A percentile compares a stretch with the other conserved stretches of the same genome.
Conservation (phyloP, 2,113 vertebrate species). For the Aspidoscelis tigris region DNA sequence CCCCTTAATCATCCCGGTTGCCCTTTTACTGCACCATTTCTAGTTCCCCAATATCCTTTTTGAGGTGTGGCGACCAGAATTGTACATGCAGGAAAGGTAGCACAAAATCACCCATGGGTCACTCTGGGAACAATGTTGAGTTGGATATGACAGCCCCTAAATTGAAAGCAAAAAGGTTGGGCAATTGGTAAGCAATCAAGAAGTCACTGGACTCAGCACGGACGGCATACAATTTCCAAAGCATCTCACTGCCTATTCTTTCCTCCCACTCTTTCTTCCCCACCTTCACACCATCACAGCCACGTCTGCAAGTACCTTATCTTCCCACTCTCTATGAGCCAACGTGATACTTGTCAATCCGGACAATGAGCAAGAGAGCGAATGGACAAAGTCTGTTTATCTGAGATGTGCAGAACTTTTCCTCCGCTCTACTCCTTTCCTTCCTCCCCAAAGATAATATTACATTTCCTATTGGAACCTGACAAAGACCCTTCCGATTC, state of each 20-base stretch:
- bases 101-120: no score
- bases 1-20: no score
- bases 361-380: constrained; percentile 23
- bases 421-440: constrained; percentile 18
- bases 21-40: no score
- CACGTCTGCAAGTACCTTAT: constrained; percentile 49
- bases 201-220: background rate
- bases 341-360: constrained; percentile 41
- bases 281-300: background rate
- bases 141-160: background rate
- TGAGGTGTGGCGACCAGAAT: no score
- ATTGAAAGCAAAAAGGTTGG: background rate
- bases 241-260: background rate
- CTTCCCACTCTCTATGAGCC: constrained; percentile 36
- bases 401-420: constrained; percentile 45
- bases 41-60: no score
- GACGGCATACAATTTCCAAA: accelerated
- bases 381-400: constrained; percentile 48
- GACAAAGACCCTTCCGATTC: constrained; percentile 53
- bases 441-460: constrained; percentile 35
- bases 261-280: background rate
- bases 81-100: no score
- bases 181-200: background rate
- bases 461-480: constrained; percentile 39
- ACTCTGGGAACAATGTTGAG: background rate